Percentiles rank a stretch among this genome's conserved stretches.
Evolutionary conservation across 2,113 vertebrate species (phyloP).

Genomic region (Pluvianellus socialis): DNA sequence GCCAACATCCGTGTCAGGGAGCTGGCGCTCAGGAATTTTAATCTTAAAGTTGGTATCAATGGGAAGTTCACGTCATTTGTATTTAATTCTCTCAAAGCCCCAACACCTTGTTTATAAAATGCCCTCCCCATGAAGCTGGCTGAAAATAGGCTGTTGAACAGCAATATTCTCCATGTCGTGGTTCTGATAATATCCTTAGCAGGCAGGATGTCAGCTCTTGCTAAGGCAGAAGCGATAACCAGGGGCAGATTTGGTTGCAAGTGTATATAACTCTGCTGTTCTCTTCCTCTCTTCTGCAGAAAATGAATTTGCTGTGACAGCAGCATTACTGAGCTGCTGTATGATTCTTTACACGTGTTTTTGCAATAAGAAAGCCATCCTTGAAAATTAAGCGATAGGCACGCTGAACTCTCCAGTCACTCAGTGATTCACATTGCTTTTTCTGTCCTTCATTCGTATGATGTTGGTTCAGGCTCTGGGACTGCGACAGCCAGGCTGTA

Average conservation of each 20-base stretch:
- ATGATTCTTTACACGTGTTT: not conserved
- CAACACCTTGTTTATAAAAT: not conserved
- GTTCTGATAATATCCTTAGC: not conserved
- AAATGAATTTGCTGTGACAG: constrained; percentile 45
- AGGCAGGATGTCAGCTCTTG: constrained; percentile 10
- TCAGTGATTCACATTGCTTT: not conserved
- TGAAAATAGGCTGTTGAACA: not conserved
- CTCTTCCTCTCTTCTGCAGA: not conserved
- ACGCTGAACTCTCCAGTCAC: not conserved
- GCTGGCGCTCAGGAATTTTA: not conserved
- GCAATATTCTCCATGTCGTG: not conserved
- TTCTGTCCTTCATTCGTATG: not conserved
- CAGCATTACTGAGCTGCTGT: constrained; percentile 15
- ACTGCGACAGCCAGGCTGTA: not conserved
- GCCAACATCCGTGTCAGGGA: not conserved
- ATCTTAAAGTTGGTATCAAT: not conserved
- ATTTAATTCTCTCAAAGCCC: not conserved
- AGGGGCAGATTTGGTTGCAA: constrained; percentile 13
- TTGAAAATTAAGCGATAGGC: not conserved
- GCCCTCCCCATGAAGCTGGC: not conserved
- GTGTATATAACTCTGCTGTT: constrained; percentile 4
- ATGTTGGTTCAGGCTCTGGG: not conserved
- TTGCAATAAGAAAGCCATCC: constrained; percentile 17
- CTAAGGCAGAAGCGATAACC: constrained; percentile 30
- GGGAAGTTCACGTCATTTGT: not conserved